Evolutionary conservation across 2,888 invertebrate genomes (phyloP).

Genomic region (Molanna angustata): DNA sequence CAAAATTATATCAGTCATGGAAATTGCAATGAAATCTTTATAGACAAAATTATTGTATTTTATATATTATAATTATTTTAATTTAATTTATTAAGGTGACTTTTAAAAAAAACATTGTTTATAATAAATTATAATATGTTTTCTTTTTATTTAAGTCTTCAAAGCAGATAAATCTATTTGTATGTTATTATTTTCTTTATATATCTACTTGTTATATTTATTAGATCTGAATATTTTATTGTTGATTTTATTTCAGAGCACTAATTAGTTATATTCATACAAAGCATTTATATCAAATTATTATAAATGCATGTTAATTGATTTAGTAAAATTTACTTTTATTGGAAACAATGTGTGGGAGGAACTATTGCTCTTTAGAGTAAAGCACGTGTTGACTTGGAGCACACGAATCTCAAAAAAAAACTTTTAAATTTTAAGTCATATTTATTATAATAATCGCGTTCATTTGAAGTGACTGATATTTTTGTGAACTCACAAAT

Average conservation of each 20-base stretch:
- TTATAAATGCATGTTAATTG: background rate
- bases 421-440: background rate
- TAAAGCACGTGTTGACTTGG: constrained; percentile 13
- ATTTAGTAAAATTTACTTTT: background rate
- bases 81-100: too few species aligned
- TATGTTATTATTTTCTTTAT: background rate
- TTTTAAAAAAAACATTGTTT: background rate
- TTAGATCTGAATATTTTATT: constrained; percentile 19
- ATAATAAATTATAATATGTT: too few species aligned
- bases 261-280: constrained; percentile 6
- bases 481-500: too few species aligned
- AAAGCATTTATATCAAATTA: constrained; percentile 14
- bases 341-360: background rate
- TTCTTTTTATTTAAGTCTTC: too few species aligned
- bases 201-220: constrained; percentile 13
- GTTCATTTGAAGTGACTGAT: too few species aligned
- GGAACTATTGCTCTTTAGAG: background rate
- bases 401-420: constrained; percentile 1
- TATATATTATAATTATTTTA: too few species aligned
- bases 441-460: background rate
- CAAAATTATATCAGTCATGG: too few species aligned
- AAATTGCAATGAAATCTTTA: too few species aligned
- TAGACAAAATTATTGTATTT: too few species aligned
- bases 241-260: constrained; percentile 19
- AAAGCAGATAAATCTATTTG: too few species aligned